Percentiles rank a stretch among this genome's conserved stretches.
Evolutionary conservation across 2,113 vertebrate genomes (phyloP).

Genomic region (Nesoenas mayeri): DNA sequence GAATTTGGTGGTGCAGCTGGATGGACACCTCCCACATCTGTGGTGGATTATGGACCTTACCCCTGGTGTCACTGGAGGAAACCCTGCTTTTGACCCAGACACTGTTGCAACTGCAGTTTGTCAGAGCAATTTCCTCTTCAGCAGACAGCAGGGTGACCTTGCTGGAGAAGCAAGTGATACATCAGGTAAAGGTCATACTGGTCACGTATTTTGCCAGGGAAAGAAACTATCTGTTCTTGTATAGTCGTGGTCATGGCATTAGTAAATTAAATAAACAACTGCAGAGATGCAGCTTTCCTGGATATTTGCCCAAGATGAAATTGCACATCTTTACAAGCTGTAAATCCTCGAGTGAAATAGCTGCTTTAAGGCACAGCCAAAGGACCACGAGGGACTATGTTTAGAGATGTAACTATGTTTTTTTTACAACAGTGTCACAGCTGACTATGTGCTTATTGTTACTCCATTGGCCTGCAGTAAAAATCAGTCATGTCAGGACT

Average conservation of each 20-base stretch:
- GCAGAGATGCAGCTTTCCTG: background rate
- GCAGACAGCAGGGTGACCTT: background rate
- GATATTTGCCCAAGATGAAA: background rate
- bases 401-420: background rate
- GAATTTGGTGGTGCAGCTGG: background rate
- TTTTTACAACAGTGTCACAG: background rate
- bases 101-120: background rate
- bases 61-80: background rate
- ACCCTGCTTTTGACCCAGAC: background rate
- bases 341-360: background rate
- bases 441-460: background rate
- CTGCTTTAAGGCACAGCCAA: background rate
- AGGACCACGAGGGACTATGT: accelerated
- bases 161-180: background rate
- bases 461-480: background rate
- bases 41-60: background rate
- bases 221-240: background rate
- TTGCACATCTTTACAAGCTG: background rate
- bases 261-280: background rate
- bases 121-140: background rate
- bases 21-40: background rate
- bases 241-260: background rate
- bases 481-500: background rate
- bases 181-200: background rate
- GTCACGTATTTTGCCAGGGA: background rate